A percentile compares a stretch with the other conserved stretches of the same genome.
Evolutionary conservation across 2,888 invertebrate species (phyloP).

Genomic region (Tachina lurida): DNA sequence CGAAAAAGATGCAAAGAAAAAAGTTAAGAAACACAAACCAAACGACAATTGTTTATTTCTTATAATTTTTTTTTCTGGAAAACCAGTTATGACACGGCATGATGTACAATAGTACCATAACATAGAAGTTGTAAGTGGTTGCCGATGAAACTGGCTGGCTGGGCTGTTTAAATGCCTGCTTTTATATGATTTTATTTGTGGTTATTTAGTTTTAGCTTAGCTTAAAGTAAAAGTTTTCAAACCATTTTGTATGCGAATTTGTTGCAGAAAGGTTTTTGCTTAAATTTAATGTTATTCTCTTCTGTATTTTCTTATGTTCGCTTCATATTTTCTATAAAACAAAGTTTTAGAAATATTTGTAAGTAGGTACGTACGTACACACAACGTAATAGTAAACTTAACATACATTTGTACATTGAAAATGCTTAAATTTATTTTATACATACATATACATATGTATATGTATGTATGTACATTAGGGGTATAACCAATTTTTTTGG

Average conservation of each 20-base stretch:
- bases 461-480: background rate
- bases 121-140: slow-evolving; percentile 32
- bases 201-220: slow-evolving; percentile 40
- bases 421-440: background rate
- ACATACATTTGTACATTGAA: too few relatives aligned
- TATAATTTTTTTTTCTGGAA: slow-evolving; percentile 16
- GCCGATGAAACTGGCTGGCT: slow-evolving; percentile 29
- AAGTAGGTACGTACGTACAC: background rate
- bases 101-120: slow-evolving; percentile 53
- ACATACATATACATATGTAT: background rate
- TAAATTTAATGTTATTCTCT: slow-evolving; percentile 45
- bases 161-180: slow-evolving; percentile 18
- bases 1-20: slow-evolving; percentile 16
- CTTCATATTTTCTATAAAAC: slow-evolving; percentile 9
- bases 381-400: too few relatives aligned
- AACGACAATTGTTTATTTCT: slow-evolving; percentile 2
- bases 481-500: too few relatives aligned
- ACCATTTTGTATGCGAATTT: slow-evolving; percentile 9
- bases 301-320: slow-evolving; percentile 32
- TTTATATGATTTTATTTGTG: background rate
- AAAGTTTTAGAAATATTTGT: background rate
- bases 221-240: slow-evolving; percentile 23
- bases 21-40: slow-evolving; percentile 18
- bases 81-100: slow-evolving; percentile 57
- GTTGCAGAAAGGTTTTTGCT: slow-evolving; percentile 49